Conservation (phyloP, 2,113 vertebrate species). For the Pelusios castaneus region DNA sequence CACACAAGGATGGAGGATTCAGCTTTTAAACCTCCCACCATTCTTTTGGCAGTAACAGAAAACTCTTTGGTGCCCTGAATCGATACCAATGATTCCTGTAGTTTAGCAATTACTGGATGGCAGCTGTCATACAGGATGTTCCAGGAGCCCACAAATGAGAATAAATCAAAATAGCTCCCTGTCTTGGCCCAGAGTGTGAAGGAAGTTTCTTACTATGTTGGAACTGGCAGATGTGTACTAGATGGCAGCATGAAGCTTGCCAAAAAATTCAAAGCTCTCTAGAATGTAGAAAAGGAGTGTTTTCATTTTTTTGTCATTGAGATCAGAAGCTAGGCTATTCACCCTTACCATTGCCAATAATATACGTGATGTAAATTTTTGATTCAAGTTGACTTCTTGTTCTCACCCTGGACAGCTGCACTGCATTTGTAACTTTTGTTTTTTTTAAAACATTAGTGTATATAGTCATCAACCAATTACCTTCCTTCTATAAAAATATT, state of each 20-base stretch:
- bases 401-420: not conserved
- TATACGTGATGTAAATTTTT: not conserved
- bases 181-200: constrained; percentile 17
- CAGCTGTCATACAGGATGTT: constrained; percentile 45
- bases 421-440: not conserved
- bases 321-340: not conserved
- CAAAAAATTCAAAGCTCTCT: not conserved
- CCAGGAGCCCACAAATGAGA: constrained; percentile 38
- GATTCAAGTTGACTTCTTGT: not conserved
- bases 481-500: not conserved
- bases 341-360: not conserved
- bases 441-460: not conserved
- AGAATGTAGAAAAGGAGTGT: not conserved
- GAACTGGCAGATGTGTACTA: constrained; percentile 33
- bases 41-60: constrained; percentile 31
- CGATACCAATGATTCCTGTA: constrained; percentile 31
- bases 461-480: not conserved
- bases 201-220: constrained; percentile 21
- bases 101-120: constrained; percentile 39
- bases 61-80: constrained; percentile 8
- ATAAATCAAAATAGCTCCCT: constrained; percentile 44
- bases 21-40: constrained; percentile 1
- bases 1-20: not conserved
- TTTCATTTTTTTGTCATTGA: not conserved
- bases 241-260: not conserved